Base-by-base conservation (phyloP, 2,888 invertebrate genomes). In the Leucophora obtusa region DNA sequence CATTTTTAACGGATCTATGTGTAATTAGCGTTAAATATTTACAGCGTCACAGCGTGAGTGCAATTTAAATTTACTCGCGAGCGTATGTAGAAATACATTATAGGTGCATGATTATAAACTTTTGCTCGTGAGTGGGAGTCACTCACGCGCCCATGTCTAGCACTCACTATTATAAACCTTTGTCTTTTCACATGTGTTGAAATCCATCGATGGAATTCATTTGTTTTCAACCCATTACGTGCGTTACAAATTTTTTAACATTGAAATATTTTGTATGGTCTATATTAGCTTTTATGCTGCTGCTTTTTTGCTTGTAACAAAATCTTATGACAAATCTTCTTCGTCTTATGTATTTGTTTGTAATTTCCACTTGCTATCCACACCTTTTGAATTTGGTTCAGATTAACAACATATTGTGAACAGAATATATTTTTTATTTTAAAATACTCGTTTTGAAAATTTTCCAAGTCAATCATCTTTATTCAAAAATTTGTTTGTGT, bases 361-460 rank as follows among this genome's bases (percentile, higher is more conserved):
- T 38, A 17, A 10, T 21, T 43, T 10, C 21, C 15, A 43, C 66
- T 54, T 56, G 38, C 11, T 54, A 6, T 54, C 15, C 47, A 60
- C 47, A n/a, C 43, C 47, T 62, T 50, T 69, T 35, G 11, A 59
- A 51, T 59, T 59, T 70, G n/a, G 18, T 59, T 24, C 3, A 24
- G 21, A 51, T 70, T 70, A 59, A 51, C 70, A 70, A 11, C 4
- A 7, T 7, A 3, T 28, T 70, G 70, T 51, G 21, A 59, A 59
- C 17, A 58, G 24, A 28, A 28, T 17, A 18, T 21, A 51, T 35
- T 35, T 24, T 62, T 47, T 62, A 43, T 62, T 62, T 62, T 24
- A 11, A 62, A 62, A 62, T 17, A 2, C 7, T 21, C 9, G 1
- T 66, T 43, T 21, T 15, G 11, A 38, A 59, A 59, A 18, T 35